Evolutionary conservation across 2,888 invertebrate genomes (phyloP), one percentile per base, ranked within the genome.

Genomic region (Diaphora mendica): DNA sequence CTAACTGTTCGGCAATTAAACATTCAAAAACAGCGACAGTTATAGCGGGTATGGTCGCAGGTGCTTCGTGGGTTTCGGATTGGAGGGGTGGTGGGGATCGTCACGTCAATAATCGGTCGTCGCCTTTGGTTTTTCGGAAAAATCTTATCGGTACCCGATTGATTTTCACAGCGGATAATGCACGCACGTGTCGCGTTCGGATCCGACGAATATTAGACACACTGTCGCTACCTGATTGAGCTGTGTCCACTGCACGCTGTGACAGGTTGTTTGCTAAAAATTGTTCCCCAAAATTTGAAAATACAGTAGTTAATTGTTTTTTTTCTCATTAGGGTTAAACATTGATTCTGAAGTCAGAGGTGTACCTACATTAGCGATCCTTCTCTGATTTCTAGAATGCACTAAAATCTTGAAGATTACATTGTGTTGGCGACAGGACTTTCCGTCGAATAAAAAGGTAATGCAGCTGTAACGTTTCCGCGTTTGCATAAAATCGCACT

Each of bases 141-240:
- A 94, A 89, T 91, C 85, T 87, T 85, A 80, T 86, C 87, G 89
- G 88, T 90, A 85, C 83, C 84, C 84, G 93, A 94, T 94, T 91
- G 93, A 95, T 95, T 95, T 94, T 89, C 94, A 94, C 93, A 94
- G 94, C 91, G 88, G 89, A 94, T 95, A 94, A 92, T 88, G 88
- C 93, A 95, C 94, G 95, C 95, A 94, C 95, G 95, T 94, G 95
- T 90, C 89, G 79, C 77, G 79, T 79, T 82, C 84, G 81, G 88
- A 86, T 86, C 86, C 87, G 88, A 85, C 82, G 78, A 71, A 75
- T 77, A 90, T 93, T 93, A 77, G 93, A 89, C 87, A 91, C 91
- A 92, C 88, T 87, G 86, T 88, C 87, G 87, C 85, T 86, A 83
- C 81, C 84, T 83, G 84, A 90, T 90, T 90, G 87, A 89, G 88